Percentiles rank a stretch among this genome's conserved stretches.
These are phyloP conservation scores for Drymodes brunneopygia DNA, from an alignment of 2,113 vertebrate genomes.

Conservation along the genomic window DNA sequence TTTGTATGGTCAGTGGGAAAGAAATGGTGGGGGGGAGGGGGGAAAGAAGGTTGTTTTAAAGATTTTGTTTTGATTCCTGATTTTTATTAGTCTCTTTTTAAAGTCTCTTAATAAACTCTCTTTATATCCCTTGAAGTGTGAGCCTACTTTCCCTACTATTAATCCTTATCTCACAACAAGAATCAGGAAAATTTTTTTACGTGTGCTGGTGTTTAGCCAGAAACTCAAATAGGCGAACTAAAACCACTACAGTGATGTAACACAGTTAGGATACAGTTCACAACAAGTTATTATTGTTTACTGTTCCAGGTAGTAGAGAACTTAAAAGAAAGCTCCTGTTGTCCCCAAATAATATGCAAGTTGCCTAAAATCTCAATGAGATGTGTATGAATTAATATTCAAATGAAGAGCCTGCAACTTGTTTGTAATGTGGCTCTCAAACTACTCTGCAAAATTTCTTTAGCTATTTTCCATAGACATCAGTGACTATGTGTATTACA, in stretches of 20 bases:
- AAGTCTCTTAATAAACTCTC: too few relatives aligned
- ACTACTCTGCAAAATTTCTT: not conserved
- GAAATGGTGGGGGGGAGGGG: too few relatives aligned
- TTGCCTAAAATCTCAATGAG: not conserved
- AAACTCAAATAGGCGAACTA: too few relatives aligned
- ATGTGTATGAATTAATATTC: not conserved
- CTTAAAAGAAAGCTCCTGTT: not conserved
- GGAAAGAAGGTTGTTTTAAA: too few relatives aligned
- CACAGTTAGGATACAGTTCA: not conserved
- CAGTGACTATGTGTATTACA: not conserved
- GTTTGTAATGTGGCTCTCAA: not conserved
- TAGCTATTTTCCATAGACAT: not conserved
- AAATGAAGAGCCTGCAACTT: not conserved
- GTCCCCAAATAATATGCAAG: not conserved
- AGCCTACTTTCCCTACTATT: not conserved
- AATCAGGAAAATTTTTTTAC: too few relatives aligned
- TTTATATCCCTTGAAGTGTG: too few relatives aligned
- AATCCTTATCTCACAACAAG: not conserved
- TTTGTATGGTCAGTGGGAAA: too few relatives aligned
- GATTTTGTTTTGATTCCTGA: too few relatives aligned
- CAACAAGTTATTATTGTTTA: not conserved
- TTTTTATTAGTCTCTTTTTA: too few relatives aligned
- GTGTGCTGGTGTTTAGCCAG: too few relatives aligned
- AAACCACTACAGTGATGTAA: too few relatives aligned
- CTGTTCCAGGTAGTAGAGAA: not conserved